A percentile compares a stretch with the other conserved stretches of the same genome.
Conservation (phyloP, 2,113 vertebrate genomes). For the Pheucticus melanocephalus region DNA sequence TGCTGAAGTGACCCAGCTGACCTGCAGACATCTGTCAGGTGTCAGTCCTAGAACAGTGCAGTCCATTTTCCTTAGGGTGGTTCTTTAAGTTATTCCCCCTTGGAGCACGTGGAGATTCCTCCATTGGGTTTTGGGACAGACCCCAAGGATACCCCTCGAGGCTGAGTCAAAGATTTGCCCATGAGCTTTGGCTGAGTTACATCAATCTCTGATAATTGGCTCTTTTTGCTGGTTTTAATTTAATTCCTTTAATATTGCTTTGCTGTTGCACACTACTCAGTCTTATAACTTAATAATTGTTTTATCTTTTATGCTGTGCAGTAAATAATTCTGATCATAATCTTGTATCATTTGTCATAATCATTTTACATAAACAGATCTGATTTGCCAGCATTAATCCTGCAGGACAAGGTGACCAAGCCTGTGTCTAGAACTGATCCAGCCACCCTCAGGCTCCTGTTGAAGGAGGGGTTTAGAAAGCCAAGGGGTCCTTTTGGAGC, state of each 20-base stretch:
- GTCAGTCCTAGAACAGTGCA: neutral
- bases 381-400: neutral
- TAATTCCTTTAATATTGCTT: neutral
- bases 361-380: neutral
- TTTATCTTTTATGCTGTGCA: neutral
- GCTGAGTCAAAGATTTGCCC: neutral
- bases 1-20: neutral
- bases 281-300: neutral
- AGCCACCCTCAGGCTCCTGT: neutral
- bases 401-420: neutral
- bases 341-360: accelerated
- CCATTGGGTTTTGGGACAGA: neutral
- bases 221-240: neutral
- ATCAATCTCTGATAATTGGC: neutral
- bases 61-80: neutral
- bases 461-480: neutral
- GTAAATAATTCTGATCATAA: neutral
- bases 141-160: accelerated
- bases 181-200: neutral
- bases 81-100: neutral
- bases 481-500: neutral
- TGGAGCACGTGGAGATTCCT: neutral
- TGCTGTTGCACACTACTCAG: accelerated
- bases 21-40: neutral
- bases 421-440: neutral